Conservation (phyloP, 2,888 invertebrate genomes). For the Ischnus inquisitorius region DNA sequence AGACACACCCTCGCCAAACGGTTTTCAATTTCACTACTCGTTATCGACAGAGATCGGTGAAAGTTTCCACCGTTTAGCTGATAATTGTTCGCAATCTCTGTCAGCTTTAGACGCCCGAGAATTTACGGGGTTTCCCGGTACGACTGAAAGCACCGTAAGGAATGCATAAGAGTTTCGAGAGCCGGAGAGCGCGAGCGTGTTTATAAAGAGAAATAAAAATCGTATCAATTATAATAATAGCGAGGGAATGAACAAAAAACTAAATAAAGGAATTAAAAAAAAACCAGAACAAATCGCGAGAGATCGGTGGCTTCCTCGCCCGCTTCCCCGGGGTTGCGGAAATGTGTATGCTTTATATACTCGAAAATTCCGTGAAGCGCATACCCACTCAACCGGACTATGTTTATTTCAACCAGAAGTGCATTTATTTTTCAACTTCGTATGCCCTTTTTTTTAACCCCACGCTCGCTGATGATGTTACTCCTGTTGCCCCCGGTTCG, state of each 20-base stretch:
- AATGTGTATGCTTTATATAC: constrained; percentile 21
- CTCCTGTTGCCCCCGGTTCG: constrained; percentile 3
- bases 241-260: background rate
- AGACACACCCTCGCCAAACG: background rate
- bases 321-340: constrained; percentile 4
- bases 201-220: constrained; percentile 55
- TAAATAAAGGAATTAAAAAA: background rate
- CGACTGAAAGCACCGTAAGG: constrained; percentile 65
- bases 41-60: background rate
- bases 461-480: background rate
- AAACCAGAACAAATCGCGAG: constrained; percentile 3
- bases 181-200: constrained; percentile 36
- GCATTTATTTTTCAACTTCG: background rate
- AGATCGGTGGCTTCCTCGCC: constrained; percentile 39
- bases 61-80: constrained; percentile 11
- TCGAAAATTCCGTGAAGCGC: constrained; percentile 55
- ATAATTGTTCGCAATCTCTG: constrained; percentile 20
- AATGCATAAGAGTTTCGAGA: constrained; percentile 62
- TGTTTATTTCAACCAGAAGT: background rate
- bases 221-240: constrained; percentile 52
- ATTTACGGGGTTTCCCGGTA: constrained; percentile 58
- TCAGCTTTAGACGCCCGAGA: background rate
- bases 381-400: constrained; percentile 61
- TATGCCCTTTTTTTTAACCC: background rate
- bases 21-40: constrained; percentile 22